Base-by-base conservation (phyloP, 2,888 invertebrate genomes). In the Pristionchus japonicus region DNA sequence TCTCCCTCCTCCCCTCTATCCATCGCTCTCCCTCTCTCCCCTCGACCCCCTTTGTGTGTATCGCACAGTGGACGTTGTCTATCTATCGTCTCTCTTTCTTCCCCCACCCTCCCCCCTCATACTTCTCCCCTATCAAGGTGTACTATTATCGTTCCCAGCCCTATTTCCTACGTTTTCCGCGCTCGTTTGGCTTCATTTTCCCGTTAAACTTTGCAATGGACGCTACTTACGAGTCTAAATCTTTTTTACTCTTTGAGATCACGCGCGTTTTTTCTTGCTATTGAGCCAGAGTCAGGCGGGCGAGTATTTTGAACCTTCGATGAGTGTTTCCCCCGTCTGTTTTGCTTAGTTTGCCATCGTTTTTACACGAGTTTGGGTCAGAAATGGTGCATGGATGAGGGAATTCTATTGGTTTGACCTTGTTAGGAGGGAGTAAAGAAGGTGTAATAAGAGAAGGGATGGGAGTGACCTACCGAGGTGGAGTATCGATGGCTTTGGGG, bases 1-100 rank as follows among this genome's bases (percentile, higher is more conserved):
- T n/a, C 80, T 7, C 80, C 77, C 49, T 23, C 27, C 52, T 13
- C 13, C 52, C 23, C 47, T 34, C 82, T 31, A 49, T 27, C 31
- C 31, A 15, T 82, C 52, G 20, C 52, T 27, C 31, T 27, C 34
- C 17, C 31, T 20, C 47, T 27, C 43, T 43, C 70, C 37, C 70
- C 20, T 23, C 74, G 70, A 34, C 17, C n/a, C 77, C 43, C 80
- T 80, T 49, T 80, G 47, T 47, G 47, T 80, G 49, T 31, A 40
- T n/a, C 49, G 31, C 80, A 80, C 52, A 77, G 77, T 77, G 77
- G 77, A 43, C 77, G 77, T 77, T 77, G 77, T 83, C 82, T 83
- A 23, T 83, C 82, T 15, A 20, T 43, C 27, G 64, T n/a, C 43
- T 64, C 23, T 57, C 47, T 20, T n/a, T 31, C 85, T 57, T 49